These are phyloP conservation scores for Apantesis nais DNA, from an alignment of 2,888 invertebrate species.

Conservation along the genomic window DNA sequence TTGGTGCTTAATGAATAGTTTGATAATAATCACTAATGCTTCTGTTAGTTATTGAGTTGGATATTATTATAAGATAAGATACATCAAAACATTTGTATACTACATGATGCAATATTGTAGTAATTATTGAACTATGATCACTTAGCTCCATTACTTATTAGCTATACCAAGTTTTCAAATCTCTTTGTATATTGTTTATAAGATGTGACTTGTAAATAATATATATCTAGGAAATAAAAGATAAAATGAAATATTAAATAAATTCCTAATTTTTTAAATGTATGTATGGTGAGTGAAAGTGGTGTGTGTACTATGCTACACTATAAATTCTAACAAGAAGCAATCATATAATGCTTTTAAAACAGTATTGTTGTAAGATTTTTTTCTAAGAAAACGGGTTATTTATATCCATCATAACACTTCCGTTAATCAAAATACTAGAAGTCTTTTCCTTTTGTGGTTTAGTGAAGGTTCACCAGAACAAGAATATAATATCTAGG, in stretches of 20 bases:
- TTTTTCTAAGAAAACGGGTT: background rate
- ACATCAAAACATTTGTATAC: conserved; percentile 46
- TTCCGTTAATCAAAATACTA: background rate
- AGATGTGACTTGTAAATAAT: background rate
- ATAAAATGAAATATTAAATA: no score
- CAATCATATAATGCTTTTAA: background rate
- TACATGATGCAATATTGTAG: conserved; percentile 59
- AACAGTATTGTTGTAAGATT: background rate
- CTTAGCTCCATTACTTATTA: background rate
- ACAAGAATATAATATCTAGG: background rate
- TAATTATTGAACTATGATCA: conserved; percentile 26
- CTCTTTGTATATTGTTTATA: background rate
- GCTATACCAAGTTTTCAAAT: background rate
- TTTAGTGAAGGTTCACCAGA: background rate
- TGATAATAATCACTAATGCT: conserved; percentile 42
- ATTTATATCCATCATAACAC: background rate
- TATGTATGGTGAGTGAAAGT: no score
- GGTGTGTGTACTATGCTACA: background rate
- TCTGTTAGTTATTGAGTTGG: conserved; percentile 34
- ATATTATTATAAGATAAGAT: conserved; percentile 48
- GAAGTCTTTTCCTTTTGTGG: background rate
- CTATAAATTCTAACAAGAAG: background rate
- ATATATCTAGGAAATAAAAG: no score
- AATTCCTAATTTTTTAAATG: no score
- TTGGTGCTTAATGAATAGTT: conserved; percentile 45